Base-by-base conservation (phyloP, 2,888 invertebrate species). In the Scaptomyza reducta region DNA sequence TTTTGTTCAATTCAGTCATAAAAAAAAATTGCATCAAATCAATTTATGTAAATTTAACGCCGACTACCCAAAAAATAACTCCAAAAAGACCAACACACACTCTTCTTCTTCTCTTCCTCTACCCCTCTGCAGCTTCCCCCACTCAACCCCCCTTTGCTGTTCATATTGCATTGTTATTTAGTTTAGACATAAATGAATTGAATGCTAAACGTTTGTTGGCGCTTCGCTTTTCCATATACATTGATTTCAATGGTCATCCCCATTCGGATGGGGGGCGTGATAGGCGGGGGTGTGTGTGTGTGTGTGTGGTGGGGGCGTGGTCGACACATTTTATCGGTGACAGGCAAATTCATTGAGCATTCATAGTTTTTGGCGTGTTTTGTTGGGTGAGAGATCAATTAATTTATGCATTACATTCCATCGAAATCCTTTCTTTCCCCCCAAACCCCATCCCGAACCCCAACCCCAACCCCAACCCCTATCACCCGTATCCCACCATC, bases 1-100 rank as follows among this genome's bases (percentile, higher is more conserved):
- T 55, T 35, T 22, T n/a, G 22, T n/a, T 4, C 50, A 11, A 38
- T 14, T 63, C 70, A 84, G 87, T 89, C 86, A 90, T 90, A 89
- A 91, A 22, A 22, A 3, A 1, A 90, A 91, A 90, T 90, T 90
- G 90, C 90, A 91, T 91, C 91, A 91, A 91, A 91, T 91, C 91
- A 91, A 91, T 91, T 91, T 91, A 91, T 91, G 91, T 88, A 91
- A 91, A 91, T 91, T 90, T 90, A 90, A 91, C 90, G 89, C 84
- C 72, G 60, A 57, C 50, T 41, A 57, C 4, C 3, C 22, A 42
- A 18, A 42, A 33, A 33, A 33, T 22, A 22, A 22, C n/a, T n/a
- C n/a, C n/a, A n/a, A 22, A 2, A 22, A 0, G 4, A 22, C 22
- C 22, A 22, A 22, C 22, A 22, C 22, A 22, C 22, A 22, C 22